A percentile compares a stretch with the other conserved stretches of the same genome.
phyloP scores from a whole-genome alignment of 2,113 vertebrate species.

The Meles meles region DNA sequence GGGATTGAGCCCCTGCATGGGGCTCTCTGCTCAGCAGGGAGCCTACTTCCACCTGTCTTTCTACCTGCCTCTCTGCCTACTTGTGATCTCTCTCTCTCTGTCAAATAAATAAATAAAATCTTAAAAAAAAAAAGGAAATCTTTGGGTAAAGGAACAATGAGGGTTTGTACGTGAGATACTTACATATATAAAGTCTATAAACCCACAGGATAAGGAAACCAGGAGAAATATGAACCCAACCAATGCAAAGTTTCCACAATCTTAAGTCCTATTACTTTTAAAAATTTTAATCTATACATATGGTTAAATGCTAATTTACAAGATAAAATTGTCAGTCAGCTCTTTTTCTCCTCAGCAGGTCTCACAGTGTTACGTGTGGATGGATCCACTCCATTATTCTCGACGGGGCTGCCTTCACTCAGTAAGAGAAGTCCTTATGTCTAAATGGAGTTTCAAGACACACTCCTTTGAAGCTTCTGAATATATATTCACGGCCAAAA shows the following conservation, averaged over 20 bases:
- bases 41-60: no score
- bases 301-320: background rate
- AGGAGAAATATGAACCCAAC: background rate
- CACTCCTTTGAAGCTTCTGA: background rate
- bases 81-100: no score
- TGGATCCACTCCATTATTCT: background rate
- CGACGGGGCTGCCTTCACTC: background rate
- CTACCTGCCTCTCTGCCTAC: no score
- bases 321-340: background rate
- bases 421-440: background rate
- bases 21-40: no score
- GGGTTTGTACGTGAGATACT: background rate
- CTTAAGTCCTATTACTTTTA: background rate
- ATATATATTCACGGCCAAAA: background rate
- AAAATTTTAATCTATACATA: background rate
- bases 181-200: background rate
- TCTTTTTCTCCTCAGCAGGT: background rate
- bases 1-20: no score
- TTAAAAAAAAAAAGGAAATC: no score
- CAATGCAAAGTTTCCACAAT: background rate
- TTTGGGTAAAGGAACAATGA: background rate
- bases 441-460: background rate
- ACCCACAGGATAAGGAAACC: background rate
- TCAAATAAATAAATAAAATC: no score
- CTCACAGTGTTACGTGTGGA: background rate